Conservation (phyloP, 92 coral and sea anemone genomes). For the Pocillopora meandrina region DNA sequence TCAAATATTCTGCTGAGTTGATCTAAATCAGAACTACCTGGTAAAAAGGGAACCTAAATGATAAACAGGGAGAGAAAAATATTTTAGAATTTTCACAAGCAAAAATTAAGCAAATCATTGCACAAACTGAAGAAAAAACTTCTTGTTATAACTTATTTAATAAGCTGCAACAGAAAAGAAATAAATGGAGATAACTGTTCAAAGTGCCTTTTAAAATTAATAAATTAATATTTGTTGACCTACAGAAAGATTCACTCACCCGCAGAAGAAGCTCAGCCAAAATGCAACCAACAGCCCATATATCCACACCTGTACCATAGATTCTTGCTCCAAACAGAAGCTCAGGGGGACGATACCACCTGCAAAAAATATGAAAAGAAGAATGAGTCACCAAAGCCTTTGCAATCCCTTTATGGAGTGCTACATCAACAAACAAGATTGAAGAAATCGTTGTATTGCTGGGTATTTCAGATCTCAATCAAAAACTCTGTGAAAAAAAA, state of each 20-base stretch:
- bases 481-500: too few species aligned
- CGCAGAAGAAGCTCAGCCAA: slow-evolving; percentile 94
- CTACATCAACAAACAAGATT: too few species aligned
- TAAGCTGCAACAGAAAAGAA: too few species aligned
- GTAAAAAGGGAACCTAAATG: slow-evolving; percentile 89
- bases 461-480: too few species aligned
- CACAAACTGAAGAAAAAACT: background rate
- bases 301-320: slow-evolving; percentile 98
- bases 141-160: too few species aligned
- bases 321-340: slow-evolving; percentile 96
- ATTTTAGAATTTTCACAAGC: background rate
- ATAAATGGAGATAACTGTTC: too few species aligned
- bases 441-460: too few species aligned
- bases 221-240: too few species aligned
- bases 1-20: slow-evolving; percentile 94
- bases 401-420: too few species aligned
- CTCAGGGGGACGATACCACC: slow-evolving; percentile 98
- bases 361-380: slow-evolving; percentile 11
- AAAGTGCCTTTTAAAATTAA: too few species aligned
- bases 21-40: slow-evolving; percentile 92
- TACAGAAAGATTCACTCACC: slow-evolving; percentile 38
- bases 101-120: background rate
- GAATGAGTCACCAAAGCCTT: too few species aligned
- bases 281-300: slow-evolving; percentile 99
- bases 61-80: background rate